Conservation (phyloP, 2,797 vertebrate genomes). For the Protosalanx chinensis region DNA sequence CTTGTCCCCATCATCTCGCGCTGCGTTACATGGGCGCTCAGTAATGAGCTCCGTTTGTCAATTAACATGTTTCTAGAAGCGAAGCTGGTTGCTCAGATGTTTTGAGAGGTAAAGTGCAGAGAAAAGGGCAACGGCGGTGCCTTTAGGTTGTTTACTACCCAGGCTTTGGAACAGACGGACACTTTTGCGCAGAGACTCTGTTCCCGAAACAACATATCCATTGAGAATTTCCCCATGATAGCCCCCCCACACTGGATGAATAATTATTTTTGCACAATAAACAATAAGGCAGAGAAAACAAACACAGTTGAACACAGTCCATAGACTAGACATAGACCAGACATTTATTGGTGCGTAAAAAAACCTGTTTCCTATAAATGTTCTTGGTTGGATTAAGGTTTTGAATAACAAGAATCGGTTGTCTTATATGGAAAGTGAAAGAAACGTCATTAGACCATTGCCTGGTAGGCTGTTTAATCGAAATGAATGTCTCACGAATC, state of each 20-base stretch:
- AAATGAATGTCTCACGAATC: too few species aligned
- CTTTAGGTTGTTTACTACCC: slow-evolving; percentile 80
- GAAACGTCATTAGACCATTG: too few species aligned
- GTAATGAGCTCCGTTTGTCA: slow-evolving; percentile 93
- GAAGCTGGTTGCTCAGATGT: slow-evolving; percentile 93
- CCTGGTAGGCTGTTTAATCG: too few species aligned
- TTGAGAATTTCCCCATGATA: slow-evolving; percentile 19
- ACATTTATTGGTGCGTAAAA: too few species aligned
- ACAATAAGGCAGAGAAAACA: background rate
- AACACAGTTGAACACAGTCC: background rate
- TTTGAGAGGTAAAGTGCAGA: slow-evolving; percentile 83
- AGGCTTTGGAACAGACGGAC: slow-evolving; percentile 34
- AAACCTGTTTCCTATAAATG: too few species aligned
- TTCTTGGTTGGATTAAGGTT: too few species aligned
- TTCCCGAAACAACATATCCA: slow-evolving; percentile 41
- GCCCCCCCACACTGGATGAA: background rate
- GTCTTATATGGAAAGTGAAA: too few species aligned
- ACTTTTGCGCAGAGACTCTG: slow-evolving; percentile 29
- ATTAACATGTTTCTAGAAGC: slow-evolving; percentile 95
- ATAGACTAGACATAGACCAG: too few species aligned
- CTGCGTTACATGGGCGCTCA: slow-evolving; percentile 86
- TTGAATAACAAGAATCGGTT: too few species aligned
- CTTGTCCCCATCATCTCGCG: slow-evolving; percentile 85
- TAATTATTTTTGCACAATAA: background rate
- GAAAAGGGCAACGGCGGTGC: slow-evolving; percentile 92